A percentile compares a stretch with the other conserved stretches of the same genome.
These are phyloP conservation scores for Calephelis nemesis DNA, from an alignment of 1,140 invertebrate genomes.

Conservation along the genomic window DNA sequence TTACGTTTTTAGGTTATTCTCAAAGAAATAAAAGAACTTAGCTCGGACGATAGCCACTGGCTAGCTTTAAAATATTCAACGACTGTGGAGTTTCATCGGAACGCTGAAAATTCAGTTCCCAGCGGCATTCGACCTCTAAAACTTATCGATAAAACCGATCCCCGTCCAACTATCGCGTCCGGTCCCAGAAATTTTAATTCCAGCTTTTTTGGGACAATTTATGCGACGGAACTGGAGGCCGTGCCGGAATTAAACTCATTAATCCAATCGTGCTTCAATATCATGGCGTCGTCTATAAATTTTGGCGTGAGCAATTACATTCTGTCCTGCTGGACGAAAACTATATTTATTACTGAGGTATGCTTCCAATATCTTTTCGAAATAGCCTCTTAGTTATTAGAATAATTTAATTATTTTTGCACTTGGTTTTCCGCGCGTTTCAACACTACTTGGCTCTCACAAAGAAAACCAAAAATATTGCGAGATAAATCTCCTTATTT, in stretches of 20 bases:
- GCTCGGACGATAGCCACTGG: background rate
- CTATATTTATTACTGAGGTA: conserved; percentile 43
- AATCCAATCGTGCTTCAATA: conserved; percentile 51
- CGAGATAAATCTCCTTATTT: too few relatives aligned
- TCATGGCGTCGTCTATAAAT: conserved; percentile 48
- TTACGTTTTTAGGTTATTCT: too few relatives aligned
- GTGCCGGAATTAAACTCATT: conserved; percentile 45
- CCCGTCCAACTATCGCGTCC: conserved; percentile 18
- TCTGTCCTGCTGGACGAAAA: conserved; percentile 37
- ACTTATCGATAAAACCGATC: conserved; percentile 8
- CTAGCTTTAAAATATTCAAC: background rate
- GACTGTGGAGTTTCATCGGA: background rate
- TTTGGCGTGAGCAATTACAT: conserved; percentile 45
- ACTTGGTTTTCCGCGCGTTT: too few relatives aligned
- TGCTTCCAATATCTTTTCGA: conserved; percentile 23
- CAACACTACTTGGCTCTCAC: too few relatives aligned
- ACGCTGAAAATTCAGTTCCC: conserved; percentile 3
- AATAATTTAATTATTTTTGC: background rate
- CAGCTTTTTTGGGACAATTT: conserved; percentile 34
- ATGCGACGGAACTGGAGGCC: conserved; percentile 26
- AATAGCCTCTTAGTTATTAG: background rate
- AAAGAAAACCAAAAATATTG: too few relatives aligned
- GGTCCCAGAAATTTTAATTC: conserved; percentile 32
- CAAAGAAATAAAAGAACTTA: too few relatives aligned
- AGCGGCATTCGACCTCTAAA: conserved; percentile 11